Conservation (phyloP, 2,113 vertebrate genomes). For the Chloroceryle aenea region DNA sequence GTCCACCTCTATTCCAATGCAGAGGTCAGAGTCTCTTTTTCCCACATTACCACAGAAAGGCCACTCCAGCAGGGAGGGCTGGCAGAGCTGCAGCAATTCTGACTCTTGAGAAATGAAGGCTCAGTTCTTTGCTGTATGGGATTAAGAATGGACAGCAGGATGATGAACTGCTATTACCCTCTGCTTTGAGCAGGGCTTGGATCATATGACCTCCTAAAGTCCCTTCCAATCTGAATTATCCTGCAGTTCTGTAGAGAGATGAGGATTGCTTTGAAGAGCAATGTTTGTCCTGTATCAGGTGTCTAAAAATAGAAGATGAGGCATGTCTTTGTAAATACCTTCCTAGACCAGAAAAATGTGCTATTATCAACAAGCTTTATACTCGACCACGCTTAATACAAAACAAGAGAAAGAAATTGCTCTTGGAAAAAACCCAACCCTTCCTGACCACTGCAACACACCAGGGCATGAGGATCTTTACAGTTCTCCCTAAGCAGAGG, state of each 20-base stretch:
- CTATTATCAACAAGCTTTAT: neutral
- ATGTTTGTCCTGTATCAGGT: neutral
- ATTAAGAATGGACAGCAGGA: neutral
- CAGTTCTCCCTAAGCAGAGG: neutral
- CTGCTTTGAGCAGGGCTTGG: neutral
- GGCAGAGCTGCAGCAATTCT: neutral
- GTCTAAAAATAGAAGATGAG: neutral
- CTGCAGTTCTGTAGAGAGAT: neutral
- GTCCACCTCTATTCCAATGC: neutral
- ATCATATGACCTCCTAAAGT: neutral
- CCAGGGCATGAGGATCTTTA: fast-evolving
- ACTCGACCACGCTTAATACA: neutral
- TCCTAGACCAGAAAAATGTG: neutral
- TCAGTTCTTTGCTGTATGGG: neutral
- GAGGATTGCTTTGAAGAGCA: neutral
- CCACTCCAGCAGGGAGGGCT: neutral
- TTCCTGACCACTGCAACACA: neutral
- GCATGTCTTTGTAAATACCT: neutral
- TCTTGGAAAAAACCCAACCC: neutral
- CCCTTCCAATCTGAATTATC: neutral
- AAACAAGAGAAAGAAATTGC: neutral
- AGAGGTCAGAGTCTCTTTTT: neutral
- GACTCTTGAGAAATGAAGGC: neutral
- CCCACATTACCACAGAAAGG: neutral
- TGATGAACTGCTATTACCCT: neutral